phyloP scores from a whole-genome alignment of 2,888 invertebrate species.

The Dryomyza anilis region DNA sequence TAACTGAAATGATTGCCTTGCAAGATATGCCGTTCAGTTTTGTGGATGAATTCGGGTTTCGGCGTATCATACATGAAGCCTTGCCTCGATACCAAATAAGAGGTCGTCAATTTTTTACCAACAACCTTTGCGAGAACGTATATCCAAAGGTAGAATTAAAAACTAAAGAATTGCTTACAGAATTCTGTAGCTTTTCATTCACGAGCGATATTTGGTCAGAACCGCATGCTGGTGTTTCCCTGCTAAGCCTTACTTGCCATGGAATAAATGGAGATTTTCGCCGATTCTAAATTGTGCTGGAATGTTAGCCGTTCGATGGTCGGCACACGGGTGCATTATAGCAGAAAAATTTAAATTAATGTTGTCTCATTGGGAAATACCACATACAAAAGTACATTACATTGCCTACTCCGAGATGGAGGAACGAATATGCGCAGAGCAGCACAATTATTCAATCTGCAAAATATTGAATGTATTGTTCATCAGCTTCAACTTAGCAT shows the following conservation, averaged over 20 bases:
- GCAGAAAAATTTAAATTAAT: too few relatives aligned
- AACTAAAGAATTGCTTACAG: background rate
- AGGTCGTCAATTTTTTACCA: constrained; percentile 14
- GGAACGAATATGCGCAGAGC: too few relatives aligned
- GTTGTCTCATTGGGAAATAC: too few relatives aligned
- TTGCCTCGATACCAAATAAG: constrained; percentile 20
- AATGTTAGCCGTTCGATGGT: too few relatives aligned
- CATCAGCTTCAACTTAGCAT: too few relatives aligned
- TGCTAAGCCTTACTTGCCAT: background rate
- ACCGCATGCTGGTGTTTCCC: background rate
- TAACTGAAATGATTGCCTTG: constrained; percentile 23
- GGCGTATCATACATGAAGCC: constrained; percentile 18
- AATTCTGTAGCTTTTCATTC: background rate
- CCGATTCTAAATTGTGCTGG: too few relatives aligned
- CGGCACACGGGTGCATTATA: too few relatives aligned
- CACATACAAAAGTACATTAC: too few relatives aligned
- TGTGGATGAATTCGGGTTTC: constrained; percentile 29
- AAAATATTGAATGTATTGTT: too few relatives aligned
- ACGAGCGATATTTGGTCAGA: constrained; percentile 2
- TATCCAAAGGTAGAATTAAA: background rate
- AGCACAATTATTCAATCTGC: too few relatives aligned
- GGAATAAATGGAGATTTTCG: too few relatives aligned
- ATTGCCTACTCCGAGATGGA: too few relatives aligned
- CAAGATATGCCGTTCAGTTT: constrained; percentile 26
- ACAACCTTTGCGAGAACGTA: background rate